A percentile compares a stretch with the other conserved stretches of the same genome.
phyloP scores from a whole-genome alignment of 2,888 invertebrate species.

The Corythucha ciliata region DNA sequence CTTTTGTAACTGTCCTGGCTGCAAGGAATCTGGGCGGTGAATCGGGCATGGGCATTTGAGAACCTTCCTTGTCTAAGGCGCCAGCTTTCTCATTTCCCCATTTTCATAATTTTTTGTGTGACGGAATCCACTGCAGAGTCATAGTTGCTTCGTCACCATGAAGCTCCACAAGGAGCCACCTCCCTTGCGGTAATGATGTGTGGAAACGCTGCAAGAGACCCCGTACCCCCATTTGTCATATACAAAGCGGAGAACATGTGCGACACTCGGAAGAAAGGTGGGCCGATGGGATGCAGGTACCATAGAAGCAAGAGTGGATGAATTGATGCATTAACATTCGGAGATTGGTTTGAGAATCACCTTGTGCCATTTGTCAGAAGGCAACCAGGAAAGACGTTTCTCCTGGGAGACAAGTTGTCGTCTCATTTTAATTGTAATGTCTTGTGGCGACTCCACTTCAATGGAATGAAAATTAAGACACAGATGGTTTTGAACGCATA shows the following conservation, averaged over 20 bases:
- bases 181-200: conserved; percentile 1
- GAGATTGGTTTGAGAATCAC: conserved; percentile 1
- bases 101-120: too few species aligned
- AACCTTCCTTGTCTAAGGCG: too few species aligned
- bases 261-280: not conserved
- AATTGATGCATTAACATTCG: not conserved
- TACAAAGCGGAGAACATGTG: conserved; percentile 1
- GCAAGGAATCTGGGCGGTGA: too few species aligned
- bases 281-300: not conserved
- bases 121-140: too few species aligned
- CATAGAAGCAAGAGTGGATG: not conserved
- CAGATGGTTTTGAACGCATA: too few species aligned
- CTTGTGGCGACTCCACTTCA: too few species aligned
- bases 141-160: too few species aligned
- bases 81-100: too few species aligned
- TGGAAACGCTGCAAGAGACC: conserved; percentile 4
- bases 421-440: conserved; percentile 3
- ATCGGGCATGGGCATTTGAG: too few species aligned
- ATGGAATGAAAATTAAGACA: too few species aligned
- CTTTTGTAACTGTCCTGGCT: too few species aligned
- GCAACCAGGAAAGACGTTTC: not conserved
- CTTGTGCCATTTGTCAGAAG: not conserved
- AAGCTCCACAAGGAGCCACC: too few species aligned
- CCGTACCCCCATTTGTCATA: conserved; percentile 4
- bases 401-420: not conserved